Percentiles rank a stretch among this genome's conserved stretches.
These are phyloP conservation scores for Nasonovia ribisnigri DNA, from an alignment of 2,888 invertebrate species.

Conservation along the genomic window DNA sequence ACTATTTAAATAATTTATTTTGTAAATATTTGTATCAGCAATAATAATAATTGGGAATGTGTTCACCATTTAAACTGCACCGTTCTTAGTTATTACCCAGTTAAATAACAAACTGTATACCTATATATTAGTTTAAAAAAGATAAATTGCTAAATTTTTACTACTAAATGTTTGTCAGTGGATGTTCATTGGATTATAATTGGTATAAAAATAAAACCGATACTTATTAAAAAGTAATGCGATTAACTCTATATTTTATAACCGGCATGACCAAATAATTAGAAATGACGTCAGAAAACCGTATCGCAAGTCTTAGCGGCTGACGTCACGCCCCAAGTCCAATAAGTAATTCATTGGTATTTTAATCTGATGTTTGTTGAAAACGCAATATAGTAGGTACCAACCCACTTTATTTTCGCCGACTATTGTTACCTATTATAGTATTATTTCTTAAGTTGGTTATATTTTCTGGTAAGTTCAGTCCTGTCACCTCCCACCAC, in stretches of 20 bases:
- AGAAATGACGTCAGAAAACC: not conserved
- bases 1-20: not conserved
- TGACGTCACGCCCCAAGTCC: not conserved
- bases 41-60: not conserved
- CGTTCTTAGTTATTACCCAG: not conserved
- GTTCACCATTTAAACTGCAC: not conserved
- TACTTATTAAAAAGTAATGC: not conserved
- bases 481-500: not conserved
- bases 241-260: not conserved
- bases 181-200: not conserved
- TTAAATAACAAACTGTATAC: not conserved
- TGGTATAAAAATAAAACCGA: not conserved
- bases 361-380: not conserved
- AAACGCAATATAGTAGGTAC: not conserved
- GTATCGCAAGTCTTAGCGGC: not conserved
- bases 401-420: not conserved
- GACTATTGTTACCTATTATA: not conserved
- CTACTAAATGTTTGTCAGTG: not conserved
- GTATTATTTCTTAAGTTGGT: not conserved
- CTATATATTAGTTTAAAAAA: not conserved
- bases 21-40: not conserved
- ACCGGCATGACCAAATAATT: not conserved
- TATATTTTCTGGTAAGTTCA: not conserved
- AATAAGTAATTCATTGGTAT: constrained; percentile 5
- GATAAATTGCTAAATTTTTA: not conserved